Percentiles rank a stretch among this genome's conserved stretches.
Conservation (phyloP, 1,140 invertebrate species). For the Stratiolaelaps scimitus region DNA sequence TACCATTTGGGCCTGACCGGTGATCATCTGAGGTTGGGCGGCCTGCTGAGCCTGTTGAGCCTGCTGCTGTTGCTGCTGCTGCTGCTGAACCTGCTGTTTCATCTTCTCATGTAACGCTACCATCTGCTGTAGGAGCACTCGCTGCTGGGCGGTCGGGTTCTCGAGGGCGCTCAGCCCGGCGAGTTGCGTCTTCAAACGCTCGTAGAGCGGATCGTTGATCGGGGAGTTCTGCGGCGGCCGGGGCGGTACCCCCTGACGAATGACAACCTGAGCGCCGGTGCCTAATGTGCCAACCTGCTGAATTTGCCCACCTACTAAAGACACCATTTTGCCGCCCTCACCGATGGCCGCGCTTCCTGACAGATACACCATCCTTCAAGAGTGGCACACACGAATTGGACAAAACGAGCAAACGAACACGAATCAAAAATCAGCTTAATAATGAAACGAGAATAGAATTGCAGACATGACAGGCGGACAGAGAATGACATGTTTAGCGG, state of each 20-base stretch:
- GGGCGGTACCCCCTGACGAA: slow-evolving; percentile 11
- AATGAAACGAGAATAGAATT: too few relatives aligned
- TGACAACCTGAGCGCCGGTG: background rate
- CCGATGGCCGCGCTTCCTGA: slow-evolving; percentile 6
- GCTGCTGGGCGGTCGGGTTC: slow-evolving; percentile 12
- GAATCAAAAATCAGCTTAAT: too few relatives aligned
- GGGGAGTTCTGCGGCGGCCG: slow-evolving; percentile 14
- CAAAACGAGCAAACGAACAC: too few relatives aligned
- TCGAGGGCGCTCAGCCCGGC: slow-evolving; percentile 18
- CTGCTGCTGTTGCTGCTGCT: slow-evolving; percentile 1
- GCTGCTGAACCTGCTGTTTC: slow-evolving; percentile 14
- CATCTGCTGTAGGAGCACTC: slow-evolving; percentile 17
- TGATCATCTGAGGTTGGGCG: background rate
- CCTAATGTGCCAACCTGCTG: background rate
- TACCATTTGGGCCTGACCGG: too few relatives aligned
- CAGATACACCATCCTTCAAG: slow-evolving; percentile 14
- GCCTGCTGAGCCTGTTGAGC: background rate
- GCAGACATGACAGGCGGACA: too few relatives aligned
- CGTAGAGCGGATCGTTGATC: slow-evolving; percentile 20
- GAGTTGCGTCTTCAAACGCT: slow-evolving; percentile 12
- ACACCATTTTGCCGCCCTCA: slow-evolving; percentile 20
- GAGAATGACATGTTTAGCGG: too few relatives aligned
- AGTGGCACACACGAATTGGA: too few relatives aligned
- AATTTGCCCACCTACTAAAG: slow-evolving; percentile 13
- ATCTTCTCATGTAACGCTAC: slow-evolving; percentile 15